Evolutionary conservation across 2,113 vertebrate genomes (phyloP), one percentile per base, ranked within the genome.

Genomic region (Carlito syrichta): DNA sequence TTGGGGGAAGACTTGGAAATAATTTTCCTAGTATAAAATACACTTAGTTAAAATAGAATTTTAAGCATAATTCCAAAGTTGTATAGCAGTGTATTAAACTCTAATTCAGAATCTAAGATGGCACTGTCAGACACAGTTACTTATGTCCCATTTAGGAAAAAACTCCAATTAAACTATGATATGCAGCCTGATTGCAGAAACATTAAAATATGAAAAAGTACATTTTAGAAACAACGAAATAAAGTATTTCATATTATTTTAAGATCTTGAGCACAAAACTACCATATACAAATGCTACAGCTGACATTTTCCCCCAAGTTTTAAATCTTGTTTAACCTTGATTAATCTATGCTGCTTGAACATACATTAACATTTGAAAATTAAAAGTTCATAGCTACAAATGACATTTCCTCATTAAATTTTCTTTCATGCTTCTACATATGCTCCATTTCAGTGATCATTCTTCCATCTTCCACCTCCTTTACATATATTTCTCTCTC

Each of bases 41-140:
- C 45, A 77, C 3, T 68, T 82, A 88, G 12, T 82, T 93, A 85
- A 96, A 95, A 95, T 16, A 60, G 23, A 87, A 95, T 87, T 95
- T 90, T 35, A 84, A 95, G 94, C 86, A 48, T 91, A 50, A 66
- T 73, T 91, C 35, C 66, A 74, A 92, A 88, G 78, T 85, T 69
- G 52, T 86, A 93, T 0, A 48, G 30, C 52, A 48, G 9, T 69
- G 17, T 84, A 52, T 74, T 74, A 87, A 94, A 89, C 30, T 4
- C 1, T 63, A 95, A 96, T 83, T 93, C 27, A 89, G 27, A 94
- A 96, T 89, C 56, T 92, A 94, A 86, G 27, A 60, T 81, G 22
- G 56, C 9, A 94, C 0, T 91, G 77, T 71, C 45, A 73, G 54
- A 94, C 19, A 88, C 23, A 68, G 56, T 93, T 90, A 88, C 19